Evolutionary conservation across 1,140 invertebrate species (phyloP).

Genomic region (Ceratoteleas bidentatus): DNA sequence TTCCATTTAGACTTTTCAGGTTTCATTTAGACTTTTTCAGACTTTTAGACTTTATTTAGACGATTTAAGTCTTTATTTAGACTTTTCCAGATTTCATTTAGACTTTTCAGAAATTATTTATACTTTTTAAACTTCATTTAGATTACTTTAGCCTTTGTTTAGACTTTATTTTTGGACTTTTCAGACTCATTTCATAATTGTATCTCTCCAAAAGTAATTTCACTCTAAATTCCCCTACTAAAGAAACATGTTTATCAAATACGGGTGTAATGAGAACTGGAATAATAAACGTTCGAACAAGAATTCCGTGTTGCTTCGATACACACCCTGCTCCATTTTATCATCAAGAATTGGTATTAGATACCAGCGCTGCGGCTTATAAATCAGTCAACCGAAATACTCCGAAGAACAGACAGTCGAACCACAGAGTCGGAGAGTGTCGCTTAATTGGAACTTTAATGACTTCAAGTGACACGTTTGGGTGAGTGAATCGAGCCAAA

Average conservation of each 20-base stretch:
- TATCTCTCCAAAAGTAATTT: neutral
- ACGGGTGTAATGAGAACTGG: neutral
- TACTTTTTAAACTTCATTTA: no score
- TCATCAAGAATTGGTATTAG: constrained; percentile 2
- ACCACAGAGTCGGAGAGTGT: neutral
- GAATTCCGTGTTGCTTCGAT: neutral
- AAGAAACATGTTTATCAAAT: neutral
- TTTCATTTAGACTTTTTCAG: no score
- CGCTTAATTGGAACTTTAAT: neutral
- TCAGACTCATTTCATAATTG: neutral
- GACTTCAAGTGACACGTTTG: neutral
- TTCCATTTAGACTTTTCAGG: no score
- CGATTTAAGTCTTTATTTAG: no score
- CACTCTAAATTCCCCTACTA: no score
- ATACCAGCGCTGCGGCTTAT: neutral
- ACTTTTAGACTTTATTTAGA: no score
- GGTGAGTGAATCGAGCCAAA: neutral
- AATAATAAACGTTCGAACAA: neutral
- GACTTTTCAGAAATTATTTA: no score
- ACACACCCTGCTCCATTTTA: constrained; percentile 16
- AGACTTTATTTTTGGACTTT: no score
- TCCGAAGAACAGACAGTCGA: neutral
- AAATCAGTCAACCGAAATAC: constrained; percentile 25
- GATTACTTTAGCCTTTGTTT: no score
- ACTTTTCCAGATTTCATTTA: no score